phyloP scores from a whole-genome alignment of 2,888 invertebrate species.

The Saturnia pavonia region DNA sequence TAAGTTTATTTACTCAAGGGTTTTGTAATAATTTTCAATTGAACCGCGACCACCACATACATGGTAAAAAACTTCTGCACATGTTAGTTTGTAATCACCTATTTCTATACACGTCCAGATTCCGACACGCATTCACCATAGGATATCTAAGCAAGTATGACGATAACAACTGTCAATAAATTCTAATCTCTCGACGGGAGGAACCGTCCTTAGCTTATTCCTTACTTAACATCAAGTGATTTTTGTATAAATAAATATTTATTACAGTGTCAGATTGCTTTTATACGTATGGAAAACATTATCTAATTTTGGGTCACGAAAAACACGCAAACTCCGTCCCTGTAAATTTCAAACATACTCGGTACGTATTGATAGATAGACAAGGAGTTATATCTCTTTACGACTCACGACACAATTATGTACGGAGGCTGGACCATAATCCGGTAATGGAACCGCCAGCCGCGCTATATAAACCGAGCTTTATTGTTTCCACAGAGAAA shows the following conservation, averaged over 20 bases:
- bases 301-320: neutral
- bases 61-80: neutral
- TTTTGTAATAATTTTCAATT: neutral
- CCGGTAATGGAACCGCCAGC: conserved; percentile 17
- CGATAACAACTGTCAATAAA: neutral
- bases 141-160: neutral
- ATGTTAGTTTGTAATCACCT: neutral
- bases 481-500: conserved; percentile 15
- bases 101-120: neutral
- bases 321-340: conserved; percentile 25
- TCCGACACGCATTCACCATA: neutral
- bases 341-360: conserved; percentile 11
- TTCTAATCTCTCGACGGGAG: neutral
- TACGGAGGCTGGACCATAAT: conserved; percentile 17
- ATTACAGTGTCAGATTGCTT: neutral
- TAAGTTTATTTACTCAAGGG: neutral
- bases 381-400: conserved; percentile 25
- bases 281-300: neutral
- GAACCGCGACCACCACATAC: neutral
- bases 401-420: conserved; percentile 26
- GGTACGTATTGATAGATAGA: conserved; percentile 13
- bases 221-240: no score
- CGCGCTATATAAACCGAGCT: conserved; percentile 14
- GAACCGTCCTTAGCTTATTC: no score
- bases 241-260: no score